phyloP scores from a whole-genome alignment of 2,888 invertebrate species.

The Rhodophaea formosa region DNA sequence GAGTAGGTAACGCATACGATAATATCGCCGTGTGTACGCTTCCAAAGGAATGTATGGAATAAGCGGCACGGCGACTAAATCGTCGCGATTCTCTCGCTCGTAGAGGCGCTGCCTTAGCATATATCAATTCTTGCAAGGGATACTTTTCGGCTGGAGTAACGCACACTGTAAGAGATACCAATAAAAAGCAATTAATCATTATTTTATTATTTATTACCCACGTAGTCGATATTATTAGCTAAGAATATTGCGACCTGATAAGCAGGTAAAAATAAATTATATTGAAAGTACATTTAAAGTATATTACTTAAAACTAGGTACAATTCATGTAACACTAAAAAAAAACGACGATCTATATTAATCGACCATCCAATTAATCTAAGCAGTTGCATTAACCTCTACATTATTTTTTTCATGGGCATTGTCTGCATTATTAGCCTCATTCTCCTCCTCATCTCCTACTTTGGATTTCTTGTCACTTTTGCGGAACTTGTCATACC shows the following conservation, averaged over 20 bases:
- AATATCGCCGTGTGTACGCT: too few species aligned
- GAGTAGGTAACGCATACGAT: too few species aligned
- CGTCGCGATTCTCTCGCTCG: too few species aligned
- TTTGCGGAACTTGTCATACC: conserved; percentile 84
- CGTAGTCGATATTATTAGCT: conserved; percentile 2
- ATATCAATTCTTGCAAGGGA: too few species aligned
- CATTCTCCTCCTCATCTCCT: conserved; percentile 63
- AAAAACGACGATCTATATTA: background rate
- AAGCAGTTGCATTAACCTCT: conserved; percentile 58
- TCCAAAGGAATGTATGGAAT: too few species aligned
- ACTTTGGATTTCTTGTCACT: conserved; percentile 81
- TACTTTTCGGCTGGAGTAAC: too few species aligned
- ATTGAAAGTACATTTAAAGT: conserved; percentile 1
- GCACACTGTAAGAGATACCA: too few species aligned
- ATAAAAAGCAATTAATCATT: background rate
- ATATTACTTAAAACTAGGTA: conserved; percentile 9
- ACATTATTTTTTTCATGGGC: conserved; percentile 56
- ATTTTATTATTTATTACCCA: conserved; percentile 1
- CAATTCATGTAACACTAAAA: conserved; percentile 1
- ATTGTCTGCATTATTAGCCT: conserved; percentile 53
- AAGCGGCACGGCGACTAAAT: too few species aligned
- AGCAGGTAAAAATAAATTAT: conserved; percentile 5
- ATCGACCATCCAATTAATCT: too few species aligned
- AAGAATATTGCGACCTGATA: conserved; percentile 1
- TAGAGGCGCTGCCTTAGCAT: too few species aligned